Conservation (phyloP, 2,888 invertebrate genomes). For the Campoletis raptor region DNA sequence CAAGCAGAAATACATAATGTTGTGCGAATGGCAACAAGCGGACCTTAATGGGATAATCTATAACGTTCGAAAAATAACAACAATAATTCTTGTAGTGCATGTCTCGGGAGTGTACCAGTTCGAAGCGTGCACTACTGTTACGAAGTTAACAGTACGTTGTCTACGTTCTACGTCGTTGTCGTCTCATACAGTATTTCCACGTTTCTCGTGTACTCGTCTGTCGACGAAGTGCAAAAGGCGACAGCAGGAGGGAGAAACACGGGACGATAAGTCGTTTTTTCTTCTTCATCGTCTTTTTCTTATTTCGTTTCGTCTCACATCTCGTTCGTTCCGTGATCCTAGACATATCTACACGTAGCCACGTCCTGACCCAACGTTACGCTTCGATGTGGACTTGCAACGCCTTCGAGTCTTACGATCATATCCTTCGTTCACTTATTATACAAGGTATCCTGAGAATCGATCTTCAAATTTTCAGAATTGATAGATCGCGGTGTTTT, state of each 20-base stretch:
- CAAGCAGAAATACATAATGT: constrained; percentile 16
- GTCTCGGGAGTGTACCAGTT: constrained; percentile 28
- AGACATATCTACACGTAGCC: constrained; percentile 63
- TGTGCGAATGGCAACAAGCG: constrained; percentile 23
- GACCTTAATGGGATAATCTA: constrained; percentile 30
- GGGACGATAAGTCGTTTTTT: constrained; percentile 32
- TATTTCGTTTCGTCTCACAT: constrained; percentile 27
- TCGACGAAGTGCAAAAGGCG: background rate
- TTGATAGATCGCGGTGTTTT: background rate
- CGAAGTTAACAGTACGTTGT: constrained; percentile 61
- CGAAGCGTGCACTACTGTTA: constrained; percentile 55
- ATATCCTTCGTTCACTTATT: background rate
- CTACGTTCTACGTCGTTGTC: constrained; percentile 26
- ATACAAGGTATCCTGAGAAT: background rate
- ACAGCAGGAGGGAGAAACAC: background rate
- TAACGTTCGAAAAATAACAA: constrained; percentile 22
- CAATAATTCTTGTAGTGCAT: background rate
- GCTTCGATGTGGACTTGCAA: constrained; percentile 24
- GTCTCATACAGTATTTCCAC: constrained; percentile 38
- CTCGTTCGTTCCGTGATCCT: constrained; percentile 62
- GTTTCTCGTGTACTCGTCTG: constrained; percentile 28
- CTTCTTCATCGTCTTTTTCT: background rate
- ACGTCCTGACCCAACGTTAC: constrained; percentile 71
- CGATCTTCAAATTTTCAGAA: background rate
- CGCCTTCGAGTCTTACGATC: constrained; percentile 12